Conservation (phyloP, 2,888 invertebrate genomes). For the Digitonthophagus gazella region DNA sequence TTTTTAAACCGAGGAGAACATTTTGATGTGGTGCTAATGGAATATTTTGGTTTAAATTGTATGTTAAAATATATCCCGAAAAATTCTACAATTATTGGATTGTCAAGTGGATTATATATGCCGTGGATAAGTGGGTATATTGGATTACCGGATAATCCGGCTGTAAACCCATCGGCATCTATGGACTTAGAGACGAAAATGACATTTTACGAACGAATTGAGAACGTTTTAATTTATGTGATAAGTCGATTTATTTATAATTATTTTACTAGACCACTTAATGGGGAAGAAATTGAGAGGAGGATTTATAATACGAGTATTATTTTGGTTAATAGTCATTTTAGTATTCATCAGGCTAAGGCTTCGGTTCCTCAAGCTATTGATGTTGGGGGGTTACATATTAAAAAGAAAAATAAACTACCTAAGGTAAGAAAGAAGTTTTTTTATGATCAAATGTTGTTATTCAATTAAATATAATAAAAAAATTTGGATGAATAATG, state of each 20-base stretch:
- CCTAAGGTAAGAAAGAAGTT: slow-evolving; percentile 35
- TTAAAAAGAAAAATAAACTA: slow-evolving; percentile 42
- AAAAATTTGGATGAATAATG: no score
- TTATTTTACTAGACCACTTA: neutral
- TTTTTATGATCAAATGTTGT: neutral
- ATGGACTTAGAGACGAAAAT: slow-evolving; percentile 39
- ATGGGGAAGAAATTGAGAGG: neutral
- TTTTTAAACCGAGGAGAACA: slow-evolving; percentile 50
- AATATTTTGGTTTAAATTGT: slow-evolving; percentile 69
- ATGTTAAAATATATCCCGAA: slow-evolving; percentile 63
- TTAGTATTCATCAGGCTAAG: slow-evolving; percentile 50
- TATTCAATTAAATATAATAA: neutral
- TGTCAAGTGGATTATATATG: slow-evolving; percentile 53
- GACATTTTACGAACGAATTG: slow-evolving; percentile 34
- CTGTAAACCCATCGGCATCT: slow-evolving; percentile 52
- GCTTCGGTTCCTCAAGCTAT: slow-evolving; percentile 53
- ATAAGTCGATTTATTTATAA: neutral
- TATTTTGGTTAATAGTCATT: slow-evolving; percentile 53
- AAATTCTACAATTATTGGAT: slow-evolving; percentile 56
- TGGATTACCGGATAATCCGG: slow-evolving; percentile 52
- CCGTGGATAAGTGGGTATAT: slow-evolving; percentile 51
- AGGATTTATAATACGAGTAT: slow-evolving; percentile 50
- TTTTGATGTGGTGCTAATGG: slow-evolving; percentile 65
- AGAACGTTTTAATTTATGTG: slow-evolving; percentile 34
- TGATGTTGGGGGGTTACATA: slow-evolving; percentile 57